Evolutionary conservation across 2,113 vertebrate genomes (phyloP).

Genomic region (Urocynchramus pylzowi): DNA sequence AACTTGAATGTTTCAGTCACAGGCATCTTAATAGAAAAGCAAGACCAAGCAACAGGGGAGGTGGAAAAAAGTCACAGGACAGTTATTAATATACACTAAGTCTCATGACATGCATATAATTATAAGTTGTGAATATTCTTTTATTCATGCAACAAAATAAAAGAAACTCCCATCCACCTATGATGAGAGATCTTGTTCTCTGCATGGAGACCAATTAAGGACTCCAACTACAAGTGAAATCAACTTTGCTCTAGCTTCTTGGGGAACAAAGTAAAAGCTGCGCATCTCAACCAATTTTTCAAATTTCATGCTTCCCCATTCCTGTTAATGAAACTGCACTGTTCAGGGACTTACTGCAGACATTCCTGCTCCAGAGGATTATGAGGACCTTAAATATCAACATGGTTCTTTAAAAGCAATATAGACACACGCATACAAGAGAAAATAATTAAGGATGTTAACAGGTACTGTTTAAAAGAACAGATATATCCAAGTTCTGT

Average conservation of each 20-base stretch:
- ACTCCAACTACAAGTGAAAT: background rate
- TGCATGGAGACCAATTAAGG: background rate
- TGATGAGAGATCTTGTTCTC: background rate
- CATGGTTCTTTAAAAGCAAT: background rate
- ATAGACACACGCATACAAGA: background rate
- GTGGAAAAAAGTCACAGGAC: slow-evolving; percentile 19
- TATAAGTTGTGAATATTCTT: slow-evolving; percentile 29
- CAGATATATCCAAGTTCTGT: background rate
- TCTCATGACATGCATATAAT: slow-evolving; percentile 44
- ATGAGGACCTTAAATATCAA: background rate
- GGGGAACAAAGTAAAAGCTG: background rate
- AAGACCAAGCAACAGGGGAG: slow-evolving; percentile 47
- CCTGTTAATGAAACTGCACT: background rate
- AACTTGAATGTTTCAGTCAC: slow-evolving; percentile 34
- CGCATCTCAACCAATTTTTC: background rate
- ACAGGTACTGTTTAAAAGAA: background rate
- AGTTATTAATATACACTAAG: slow-evolving; percentile 56
- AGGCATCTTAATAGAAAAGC: slow-evolving; percentile 59
- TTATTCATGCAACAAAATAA: slow-evolving; percentile 13
- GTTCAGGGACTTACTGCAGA: background rate
- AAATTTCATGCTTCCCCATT: background rate
- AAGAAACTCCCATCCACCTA: background rate
- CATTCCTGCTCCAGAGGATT: background rate
- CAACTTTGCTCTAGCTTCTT: background rate
- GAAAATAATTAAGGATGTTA: background rate